Percentiles rank a stretch among this genome's conserved stretches.
phyloP scores from a whole-genome alignment of 2,888 invertebrate species.

The Agrotis clavis region DNA sequence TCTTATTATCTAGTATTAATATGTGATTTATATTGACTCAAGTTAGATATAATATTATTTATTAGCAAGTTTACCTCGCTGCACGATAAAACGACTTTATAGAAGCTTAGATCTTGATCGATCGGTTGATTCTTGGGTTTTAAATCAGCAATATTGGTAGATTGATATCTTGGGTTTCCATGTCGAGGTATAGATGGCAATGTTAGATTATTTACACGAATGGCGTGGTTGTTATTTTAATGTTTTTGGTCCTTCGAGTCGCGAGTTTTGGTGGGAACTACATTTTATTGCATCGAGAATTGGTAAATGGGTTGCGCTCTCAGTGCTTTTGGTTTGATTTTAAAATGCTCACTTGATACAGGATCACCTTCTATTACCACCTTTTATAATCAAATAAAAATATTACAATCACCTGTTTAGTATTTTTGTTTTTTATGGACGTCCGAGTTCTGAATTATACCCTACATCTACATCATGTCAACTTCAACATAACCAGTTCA shows the following conservation, averaged over 20 bases:
- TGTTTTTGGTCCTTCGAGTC: slow-evolving; percentile 16
- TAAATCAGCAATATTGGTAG: slow-evolving; percentile 59
- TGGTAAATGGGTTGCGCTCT: neutral
- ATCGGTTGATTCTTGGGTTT: slow-evolving; percentile 60
- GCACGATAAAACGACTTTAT: slow-evolving; percentile 66
- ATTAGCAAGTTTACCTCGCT: slow-evolving; percentile 65
- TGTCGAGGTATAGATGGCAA: slow-evolving; percentile 45
- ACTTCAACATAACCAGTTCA: too few species aligned
- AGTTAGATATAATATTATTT: slow-evolving; percentile 71
- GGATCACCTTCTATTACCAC: too few species aligned
- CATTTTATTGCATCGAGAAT: neutral
- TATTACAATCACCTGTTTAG: too few species aligned
- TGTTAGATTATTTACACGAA: slow-evolving; percentile 41
- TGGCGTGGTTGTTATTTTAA: slow-evolving; percentile 13
- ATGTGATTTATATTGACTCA: slow-evolving; percentile 81
- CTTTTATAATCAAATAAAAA: too few species aligned
- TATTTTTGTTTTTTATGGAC: too few species aligned
- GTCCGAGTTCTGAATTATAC: too few species aligned
- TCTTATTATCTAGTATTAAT: slow-evolving; percentile 79
- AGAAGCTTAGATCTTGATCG: slow-evolving; percentile 70
- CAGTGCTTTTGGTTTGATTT: neutral
- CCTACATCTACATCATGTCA: too few species aligned
- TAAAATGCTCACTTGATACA: too few species aligned
- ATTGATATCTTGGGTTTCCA: slow-evolving; percentile 55
- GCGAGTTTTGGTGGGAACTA: neutral